Conservation (phyloP, 2,888 invertebrate species). For the Cryptus viduatorius region DNA sequence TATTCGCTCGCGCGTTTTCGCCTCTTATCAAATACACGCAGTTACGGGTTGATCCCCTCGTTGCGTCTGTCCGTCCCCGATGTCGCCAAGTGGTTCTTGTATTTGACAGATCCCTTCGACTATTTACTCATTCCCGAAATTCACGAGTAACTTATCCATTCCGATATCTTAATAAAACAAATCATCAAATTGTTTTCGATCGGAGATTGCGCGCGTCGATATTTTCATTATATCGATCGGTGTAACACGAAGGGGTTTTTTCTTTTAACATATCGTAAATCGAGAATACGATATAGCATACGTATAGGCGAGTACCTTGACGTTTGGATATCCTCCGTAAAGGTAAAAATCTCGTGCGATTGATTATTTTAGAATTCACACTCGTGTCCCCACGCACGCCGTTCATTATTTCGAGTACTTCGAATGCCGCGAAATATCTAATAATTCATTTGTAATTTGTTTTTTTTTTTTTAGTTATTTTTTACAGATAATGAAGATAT, state of each 20-base stretch:
- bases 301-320: constrained; percentile 40
- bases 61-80: constrained; percentile 57
- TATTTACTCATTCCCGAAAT: constrained; percentile 9
- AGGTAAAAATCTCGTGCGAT: constrained; percentile 58
- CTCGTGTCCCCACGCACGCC: not conserved
- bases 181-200: constrained; percentile 4
- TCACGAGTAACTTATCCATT: constrained; percentile 2
- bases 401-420: not conserved
- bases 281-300: constrained; percentile 39
- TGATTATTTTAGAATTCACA: constrained; percentile 51
- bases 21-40: constrained; percentile 23
- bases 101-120: constrained; percentile 37
- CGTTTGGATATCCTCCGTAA: constrained; percentile 57
- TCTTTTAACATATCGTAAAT: constrained; percentile 26
- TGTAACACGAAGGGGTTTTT: constrained; percentile 23
- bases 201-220: constrained; percentile 5
- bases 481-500: constrained; percentile 56
- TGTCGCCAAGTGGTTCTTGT: constrained; percentile 53
- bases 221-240: constrained; percentile 28
- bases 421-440: not conserved
- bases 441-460: not conserved
- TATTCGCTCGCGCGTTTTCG: constrained; percentile 9
- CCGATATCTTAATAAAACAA: not conserved
- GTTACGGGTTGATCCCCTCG: constrained; percentile 38
- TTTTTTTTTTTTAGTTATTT: not conserved